Conservation (phyloP, 2,797 vertebrate genomes). For the Gymnothorax javanicus region DNA sequence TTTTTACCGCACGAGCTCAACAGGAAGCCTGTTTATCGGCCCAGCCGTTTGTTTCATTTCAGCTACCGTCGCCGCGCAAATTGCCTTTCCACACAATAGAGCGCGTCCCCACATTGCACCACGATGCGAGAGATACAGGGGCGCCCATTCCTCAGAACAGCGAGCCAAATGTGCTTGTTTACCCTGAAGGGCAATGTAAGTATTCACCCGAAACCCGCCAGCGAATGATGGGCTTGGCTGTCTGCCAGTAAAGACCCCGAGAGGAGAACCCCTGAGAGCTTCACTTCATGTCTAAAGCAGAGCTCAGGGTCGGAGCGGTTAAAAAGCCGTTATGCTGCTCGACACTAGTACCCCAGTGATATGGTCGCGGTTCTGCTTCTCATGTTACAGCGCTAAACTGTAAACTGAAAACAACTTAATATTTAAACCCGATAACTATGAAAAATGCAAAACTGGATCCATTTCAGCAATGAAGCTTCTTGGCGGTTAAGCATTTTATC, state of each 20-base stretch:
- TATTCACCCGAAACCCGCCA: background rate
- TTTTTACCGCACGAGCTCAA: background rate
- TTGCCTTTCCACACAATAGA: background rate
- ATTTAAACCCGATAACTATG: background rate
- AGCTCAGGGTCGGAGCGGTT: background rate
- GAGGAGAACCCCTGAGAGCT: background rate
- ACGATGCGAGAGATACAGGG: background rate
- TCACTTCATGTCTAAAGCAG: background rate
- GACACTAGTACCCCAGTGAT: background rate
- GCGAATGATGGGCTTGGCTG: background rate
- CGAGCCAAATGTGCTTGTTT: background rate
- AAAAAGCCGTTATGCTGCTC: background rate
- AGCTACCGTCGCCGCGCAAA: background rate
- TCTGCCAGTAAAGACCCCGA: background rate
- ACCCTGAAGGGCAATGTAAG: background rate
- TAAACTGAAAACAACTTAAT: background rate
- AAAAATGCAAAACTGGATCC: background rate
- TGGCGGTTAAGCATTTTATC: background rate
- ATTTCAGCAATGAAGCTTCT: background rate
- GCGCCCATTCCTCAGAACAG: background rate
- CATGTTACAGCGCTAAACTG: background rate
- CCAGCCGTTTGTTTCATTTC: conserved; percentile 7
- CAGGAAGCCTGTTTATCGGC: conserved; percentile 22
- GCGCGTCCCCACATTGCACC: background rate
- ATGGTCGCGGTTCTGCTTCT: background rate